These are phyloP conservation scores for Drosophila equinoxialis DNA, from an alignment of 1,140 invertebrate species.

Conservation along the genomic window DNA sequence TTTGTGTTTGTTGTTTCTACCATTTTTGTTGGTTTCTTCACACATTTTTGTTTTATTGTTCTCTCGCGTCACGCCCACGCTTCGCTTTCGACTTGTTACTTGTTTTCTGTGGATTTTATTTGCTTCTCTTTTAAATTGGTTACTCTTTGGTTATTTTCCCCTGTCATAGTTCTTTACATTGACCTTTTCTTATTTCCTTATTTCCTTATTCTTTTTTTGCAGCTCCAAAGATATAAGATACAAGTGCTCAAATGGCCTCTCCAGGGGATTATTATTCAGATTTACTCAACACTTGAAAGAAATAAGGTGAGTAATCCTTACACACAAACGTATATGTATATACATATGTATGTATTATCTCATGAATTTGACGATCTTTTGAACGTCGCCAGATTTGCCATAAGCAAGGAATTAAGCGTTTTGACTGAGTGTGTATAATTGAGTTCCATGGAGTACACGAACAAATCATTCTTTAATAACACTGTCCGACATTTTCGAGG, in stretches of 20 bases:
- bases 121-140: constrained; percentile 1
- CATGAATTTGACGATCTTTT: too few species aligned
- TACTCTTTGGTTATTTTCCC: not conserved
- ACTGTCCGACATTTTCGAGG: too few species aligned
- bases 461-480: too few species aligned
- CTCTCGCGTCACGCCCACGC: constrained; percentile 1
- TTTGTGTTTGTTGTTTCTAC: not conserved
- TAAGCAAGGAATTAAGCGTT: too few species aligned
- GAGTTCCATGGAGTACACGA: too few species aligned
- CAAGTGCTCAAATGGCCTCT: constrained; percentile 3
- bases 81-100: not conserved
- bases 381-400: too few species aligned
- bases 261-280: not conserved
- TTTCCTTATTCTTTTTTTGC: not conserved
- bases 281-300: not conserved
- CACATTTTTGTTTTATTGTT: not conserved
- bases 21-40: not conserved
- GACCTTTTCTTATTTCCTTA: not conserved
- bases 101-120: constrained; percentile 3
- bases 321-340: too few species aligned
- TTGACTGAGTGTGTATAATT: too few species aligned
- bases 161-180: not conserved
- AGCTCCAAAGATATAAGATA: not conserved
- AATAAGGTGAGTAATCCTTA: constrained; percentile 1
- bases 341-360: too few species aligned